Conservation (phyloP, 2,797 vertebrate species). For the Hippocampus kuda region DNA sequence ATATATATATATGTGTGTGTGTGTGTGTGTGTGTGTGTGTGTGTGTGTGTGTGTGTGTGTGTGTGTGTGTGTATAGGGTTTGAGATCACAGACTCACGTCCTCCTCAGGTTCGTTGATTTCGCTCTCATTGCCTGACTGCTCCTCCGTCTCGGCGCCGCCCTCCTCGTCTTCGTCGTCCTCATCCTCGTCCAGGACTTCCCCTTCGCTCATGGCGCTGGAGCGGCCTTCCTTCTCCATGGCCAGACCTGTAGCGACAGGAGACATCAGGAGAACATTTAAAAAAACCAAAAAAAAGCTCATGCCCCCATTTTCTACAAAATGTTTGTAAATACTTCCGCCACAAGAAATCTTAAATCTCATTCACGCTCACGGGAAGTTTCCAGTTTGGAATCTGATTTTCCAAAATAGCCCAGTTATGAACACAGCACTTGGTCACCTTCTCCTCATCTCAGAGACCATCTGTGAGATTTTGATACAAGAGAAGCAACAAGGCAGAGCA, state of each 20-base stretch:
- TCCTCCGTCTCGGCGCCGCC: constrained; percentile 91
- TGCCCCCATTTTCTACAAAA: too few species aligned
- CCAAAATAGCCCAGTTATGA: not conserved
- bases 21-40: too few species aligned
- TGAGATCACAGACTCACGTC: constrained; percentile 68
- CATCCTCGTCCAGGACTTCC: constrained; percentile 85
- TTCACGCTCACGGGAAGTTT: not conserved
- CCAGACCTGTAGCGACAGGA: constrained; percentile 64
- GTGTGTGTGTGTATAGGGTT: too few species aligned
- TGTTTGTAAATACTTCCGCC: not conserved
- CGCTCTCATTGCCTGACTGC: constrained; percentile 97
- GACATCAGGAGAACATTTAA: too few species aligned
- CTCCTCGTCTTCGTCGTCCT: constrained; percentile 93
- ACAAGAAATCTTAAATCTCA: not conserved
- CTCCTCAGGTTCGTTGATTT: constrained; percentile 94
- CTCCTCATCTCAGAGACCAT: too few species aligned
- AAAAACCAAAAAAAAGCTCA: too few species aligned
- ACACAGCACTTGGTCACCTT: too few species aligned
- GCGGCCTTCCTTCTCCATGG: constrained; percentile 88
- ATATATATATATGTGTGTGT: too few species aligned
- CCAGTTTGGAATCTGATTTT: too few species aligned
- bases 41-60: too few species aligned
- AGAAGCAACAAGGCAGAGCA: too few species aligned
- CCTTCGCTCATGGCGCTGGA: constrained; percentile 76
- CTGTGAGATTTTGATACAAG: too few species aligned